Percentiles rank a stretch among this genome's conserved stretches.
These are phyloP conservation scores for Fukomys damarensis DNA, from an alignment of 2,113 vertebrate species.

Conservation along the genomic window DNA sequence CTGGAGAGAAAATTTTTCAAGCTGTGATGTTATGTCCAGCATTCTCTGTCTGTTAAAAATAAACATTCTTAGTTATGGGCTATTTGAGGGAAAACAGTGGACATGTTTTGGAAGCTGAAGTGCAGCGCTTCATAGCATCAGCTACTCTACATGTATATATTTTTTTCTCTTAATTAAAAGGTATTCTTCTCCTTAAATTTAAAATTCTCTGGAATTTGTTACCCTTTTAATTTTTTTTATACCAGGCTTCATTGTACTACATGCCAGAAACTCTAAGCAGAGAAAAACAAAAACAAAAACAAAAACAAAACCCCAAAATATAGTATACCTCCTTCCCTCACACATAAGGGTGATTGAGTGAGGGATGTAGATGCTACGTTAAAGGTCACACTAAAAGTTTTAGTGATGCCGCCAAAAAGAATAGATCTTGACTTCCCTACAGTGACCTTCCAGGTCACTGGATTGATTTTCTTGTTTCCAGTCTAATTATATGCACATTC, in stretches of 20 bases:
- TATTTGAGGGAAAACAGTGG: background rate
- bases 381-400: background rate
- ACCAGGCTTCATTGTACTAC: background rate
- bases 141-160: background rate
- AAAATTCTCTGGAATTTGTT: background rate
- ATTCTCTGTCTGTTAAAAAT: constrained; percentile 60
- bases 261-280: background rate
- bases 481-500: background rate
- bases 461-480: background rate
- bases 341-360: background rate
- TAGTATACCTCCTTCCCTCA: background rate
- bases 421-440: background rate
- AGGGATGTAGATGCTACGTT: background rate
- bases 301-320: background rate
- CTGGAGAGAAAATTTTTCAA: constrained; percentile 60
- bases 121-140: background rate
- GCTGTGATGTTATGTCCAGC: constrained; percentile 44
- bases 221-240: constrained; percentile 33
- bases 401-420: background rate
- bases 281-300: background rate
- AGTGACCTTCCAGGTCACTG: background rate
- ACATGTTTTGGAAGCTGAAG: background rate
- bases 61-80: constrained; percentile 40
- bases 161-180: constrained; percentile 29
- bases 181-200: background rate